Evolutionary conservation across 1,140 invertebrate genomes (phyloP), one percentile per base, ranked within the genome.

Genomic region (Neotoxoptera formosana): DNA sequence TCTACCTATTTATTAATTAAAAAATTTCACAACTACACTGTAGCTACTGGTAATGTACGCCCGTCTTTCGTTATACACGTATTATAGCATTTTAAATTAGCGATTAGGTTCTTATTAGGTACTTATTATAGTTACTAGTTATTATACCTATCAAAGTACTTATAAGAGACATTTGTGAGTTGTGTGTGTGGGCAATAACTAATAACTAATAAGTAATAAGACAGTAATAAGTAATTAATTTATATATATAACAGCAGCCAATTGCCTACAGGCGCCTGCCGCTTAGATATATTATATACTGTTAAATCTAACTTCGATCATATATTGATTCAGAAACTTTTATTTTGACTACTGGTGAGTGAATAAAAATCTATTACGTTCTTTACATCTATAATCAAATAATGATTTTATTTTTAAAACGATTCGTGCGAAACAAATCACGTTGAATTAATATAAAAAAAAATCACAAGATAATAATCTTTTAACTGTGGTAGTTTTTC

Each of bases 1-100:
- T 76, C 60, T 76, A 76, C 60, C 30, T 76, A 76, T 76, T n/a
- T 76, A 76, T n/a, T n/a, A 76, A 76, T 76, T 76, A 76, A 76
- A 76, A n/a, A 76, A n/a, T 76, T 30, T 30, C 4, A n/a, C n/a
- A 76, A 76, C n/a, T 17, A 76, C 23, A 17, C 23, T 7, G 60
- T 30, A n/a, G 14, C 14, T 76, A 76, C n/a, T 76, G 6, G 30
- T 67, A 76, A 76, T n/a, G n/a, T 76, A n/a, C 30, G 30, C 17
- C n/a, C 30, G 17, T n/a, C 30, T 14, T 14, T 14, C n/a, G 14
- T 25, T n/a, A n/a, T 30, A 60, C 30, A 14, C 60, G 60, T 60
- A n/a, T 76, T n/a, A n/a, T 34, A n/a, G 30, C 14, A 76, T 17
- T 76, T 76, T 76, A 8, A 76, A 76, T 67, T 67, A 67, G 0